Evolutionary conservation across 2,113 vertebrate genomes (phyloP).

Genomic region (Myxocyprinus asiaticus): DNA sequence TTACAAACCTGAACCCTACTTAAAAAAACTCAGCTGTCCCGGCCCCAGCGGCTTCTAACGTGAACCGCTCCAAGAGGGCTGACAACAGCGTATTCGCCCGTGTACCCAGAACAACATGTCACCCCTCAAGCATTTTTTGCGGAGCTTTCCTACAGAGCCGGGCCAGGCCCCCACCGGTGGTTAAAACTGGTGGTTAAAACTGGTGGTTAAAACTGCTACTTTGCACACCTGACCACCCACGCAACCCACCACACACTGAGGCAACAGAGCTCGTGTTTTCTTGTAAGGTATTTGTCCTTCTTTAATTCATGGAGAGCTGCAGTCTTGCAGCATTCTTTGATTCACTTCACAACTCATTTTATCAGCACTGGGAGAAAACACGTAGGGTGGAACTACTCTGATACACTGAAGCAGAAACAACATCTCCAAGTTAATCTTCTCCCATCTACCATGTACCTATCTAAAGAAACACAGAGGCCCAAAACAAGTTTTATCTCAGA

Average conservation of each 20-base stretch:
- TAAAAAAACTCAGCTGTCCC: too few relatives aligned
- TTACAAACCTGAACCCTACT: too few relatives aligned
- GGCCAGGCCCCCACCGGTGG: too few relatives aligned
- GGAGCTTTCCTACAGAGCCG: too few relatives aligned
- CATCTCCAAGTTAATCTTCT: conserved; percentile 21
- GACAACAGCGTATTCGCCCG: too few relatives aligned
- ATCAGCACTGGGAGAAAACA: conserved; percentile 11
- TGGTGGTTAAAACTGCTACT: too few relatives aligned
- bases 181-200: too few relatives aligned
- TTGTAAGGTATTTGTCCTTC: conserved; percentile 6
- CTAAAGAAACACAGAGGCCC: conserved; percentile 12
- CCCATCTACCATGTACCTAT: conserved; percentile 22
- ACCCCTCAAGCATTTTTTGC: too few relatives aligned
- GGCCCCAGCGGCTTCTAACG: too few relatives aligned
- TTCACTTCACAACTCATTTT: conserved; percentile 1
- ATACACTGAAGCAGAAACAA: conserved; percentile 17
- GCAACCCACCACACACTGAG: not conserved
- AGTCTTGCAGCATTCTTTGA: conserved; percentile 8
- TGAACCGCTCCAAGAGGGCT: too few relatives aligned
- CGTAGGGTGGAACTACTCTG: not conserved
- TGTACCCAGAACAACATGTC: too few relatives aligned
- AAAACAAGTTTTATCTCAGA: conserved; percentile 22
- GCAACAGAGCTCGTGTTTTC: not conserved
- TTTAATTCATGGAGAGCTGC: conserved; percentile 1
- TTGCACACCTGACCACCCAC: not conserved